Conservation (phyloP, 1,140 invertebrate species). For the Drosophila subobscura region DNA sequence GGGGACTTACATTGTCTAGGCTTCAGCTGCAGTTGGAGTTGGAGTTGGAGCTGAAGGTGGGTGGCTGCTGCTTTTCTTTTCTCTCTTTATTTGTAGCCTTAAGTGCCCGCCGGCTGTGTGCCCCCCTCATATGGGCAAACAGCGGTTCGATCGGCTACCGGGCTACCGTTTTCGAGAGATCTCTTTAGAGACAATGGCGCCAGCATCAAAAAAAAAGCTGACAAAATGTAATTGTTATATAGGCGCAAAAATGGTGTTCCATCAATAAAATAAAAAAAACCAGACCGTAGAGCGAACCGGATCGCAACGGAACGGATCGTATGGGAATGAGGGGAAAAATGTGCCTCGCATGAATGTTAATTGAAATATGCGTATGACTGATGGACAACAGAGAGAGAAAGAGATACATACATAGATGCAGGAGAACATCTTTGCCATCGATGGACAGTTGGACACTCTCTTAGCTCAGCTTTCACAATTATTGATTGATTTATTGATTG, state of each 20-base stretch:
- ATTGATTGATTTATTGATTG: constrained; percentile 81
- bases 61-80: constrained; percentile 49
- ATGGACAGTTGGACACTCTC: constrained; percentile 58
- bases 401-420: constrained; percentile 1
- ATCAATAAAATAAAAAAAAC: constrained; percentile 59
- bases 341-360: constrained; percentile 72
- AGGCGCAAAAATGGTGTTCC: constrained; percentile 67
- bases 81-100: constrained; percentile 7
- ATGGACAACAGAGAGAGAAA: constrained; percentile 53
- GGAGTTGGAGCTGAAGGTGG: constrained; percentile 40
- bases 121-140: constrained; percentile 36
- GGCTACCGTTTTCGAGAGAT: constrained; percentile 58
- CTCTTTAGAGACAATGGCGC: constrained; percentile 38
- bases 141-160: constrained; percentile 53
- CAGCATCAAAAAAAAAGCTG: constrained; percentile 54
- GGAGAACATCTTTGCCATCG: constrained; percentile 41
- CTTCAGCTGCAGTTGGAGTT: constrained; percentile 1
- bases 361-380: constrained; percentile 81
- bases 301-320: constrained; percentile 21
- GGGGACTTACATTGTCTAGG: constrained; percentile 51
- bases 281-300: constrained; percentile 44
- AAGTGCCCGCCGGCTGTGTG: constrained; percentile 53
- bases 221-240: constrained; percentile 77
- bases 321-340: constrained; percentile 54
- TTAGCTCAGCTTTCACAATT: constrained; percentile 76